phyloP scores from a whole-genome alignment of 2,888 invertebrate species.

The Bhutanitis thaidina region DNA sequence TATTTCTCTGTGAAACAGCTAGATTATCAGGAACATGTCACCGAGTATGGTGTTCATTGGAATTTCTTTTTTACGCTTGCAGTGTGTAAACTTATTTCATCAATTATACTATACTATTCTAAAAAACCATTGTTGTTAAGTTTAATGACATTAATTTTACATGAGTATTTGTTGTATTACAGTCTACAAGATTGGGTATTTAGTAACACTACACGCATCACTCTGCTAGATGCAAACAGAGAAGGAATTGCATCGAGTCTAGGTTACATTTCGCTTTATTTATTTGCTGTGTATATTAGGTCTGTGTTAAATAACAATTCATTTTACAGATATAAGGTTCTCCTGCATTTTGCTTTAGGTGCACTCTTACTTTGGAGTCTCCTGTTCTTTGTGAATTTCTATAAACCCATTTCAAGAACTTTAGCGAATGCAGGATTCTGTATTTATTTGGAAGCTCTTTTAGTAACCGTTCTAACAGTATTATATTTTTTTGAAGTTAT shows the following conservation, averaged over 20 bases:
- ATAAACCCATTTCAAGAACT: slow-evolving; percentile 85
- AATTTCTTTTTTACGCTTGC: slow-evolving; percentile 98
- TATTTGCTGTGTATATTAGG: slow-evolving; percentile 85
- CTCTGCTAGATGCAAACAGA: slow-evolving; percentile 89
- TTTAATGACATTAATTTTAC: slow-evolving; percentile 75
- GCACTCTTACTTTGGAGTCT: slow-evolving; percentile 57
- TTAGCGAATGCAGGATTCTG: slow-evolving; percentile 92
- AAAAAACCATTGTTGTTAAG: slow-evolving; percentile 77
- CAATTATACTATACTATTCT: slow-evolving; percentile 78
- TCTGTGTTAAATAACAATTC: slow-evolving; percentile 63
- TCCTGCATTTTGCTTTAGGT: slow-evolving; percentile 32
- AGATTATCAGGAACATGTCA: slow-evolving; percentile 92
- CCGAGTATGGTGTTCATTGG: slow-evolving; percentile 98
- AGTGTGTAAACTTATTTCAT: slow-evolving; percentile 86
- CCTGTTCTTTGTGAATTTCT: slow-evolving; percentile 64
- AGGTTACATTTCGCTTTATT: slow-evolving; percentile 92
- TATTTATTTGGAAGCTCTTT: slow-evolving; percentile 85
- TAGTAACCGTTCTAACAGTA: slow-evolving; percentile 75
- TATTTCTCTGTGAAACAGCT: slow-evolving; percentile 80
- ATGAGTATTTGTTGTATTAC: slow-evolving; percentile 82
- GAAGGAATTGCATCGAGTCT: slow-evolving; percentile 93
- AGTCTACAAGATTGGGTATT: slow-evolving; percentile 88
- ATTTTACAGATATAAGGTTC: slow-evolving; percentile 32
- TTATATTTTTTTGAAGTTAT: slow-evolving; percentile 79
- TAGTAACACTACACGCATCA: slow-evolving; percentile 73